Base-by-base conservation (phyloP, 1,140 invertebrate genomes). In the Homarus americanus region DNA sequence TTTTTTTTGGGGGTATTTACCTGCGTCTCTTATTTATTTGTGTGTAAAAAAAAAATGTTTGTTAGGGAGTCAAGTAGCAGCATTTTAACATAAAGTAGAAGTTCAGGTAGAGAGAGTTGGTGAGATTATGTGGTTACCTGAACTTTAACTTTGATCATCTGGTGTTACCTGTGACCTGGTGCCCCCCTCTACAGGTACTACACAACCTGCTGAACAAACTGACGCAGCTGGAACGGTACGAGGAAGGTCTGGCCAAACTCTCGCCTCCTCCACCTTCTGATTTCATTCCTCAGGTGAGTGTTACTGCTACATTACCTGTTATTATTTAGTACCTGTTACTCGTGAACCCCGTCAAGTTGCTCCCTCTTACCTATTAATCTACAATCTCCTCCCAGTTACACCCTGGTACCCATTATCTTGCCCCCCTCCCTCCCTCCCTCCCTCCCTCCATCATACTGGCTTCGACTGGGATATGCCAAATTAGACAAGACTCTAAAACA, bases 191-290 rank as follows among this genome's bases (percentile, higher is more conserved):
- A 4, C 79, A 91, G n/a, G 95, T 98, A 87, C 95, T 98, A 73
- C 97, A 98, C 94, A 97, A 97, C 93, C 95, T 99, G 58, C 95
- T 98, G 38, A 96, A 97, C 93, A 95, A 97, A 93, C 95, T 98
- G 28, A 97, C 97, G 12, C 96, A 97, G 0, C 94, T 98, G 49
- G 97, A 98, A 94, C 96, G 96, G 93, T 98, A 98, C 94, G 98
- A 98, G 94, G 97, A 97, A 93, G 97, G 96, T 78, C 94, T 98
- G 80, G 95, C 96, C 44, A 95, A 95, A 93, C 94, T 96, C 41
- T 95, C 95, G 75, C 95, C 94, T 38, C 95, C 96, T 79, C 94
- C 95, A 34, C 94, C 95, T 66, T 95, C 95, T 17, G 94, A 93
- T 38, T 93, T 93, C 44, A 92, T 92, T 1, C 44, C 92, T 34